Evolutionary conservation across 2,797 vertebrate species (phyloP), one percentile per base, ranked within the genome.

Genomic region (Percopsis omiscomaycus): DNA sequence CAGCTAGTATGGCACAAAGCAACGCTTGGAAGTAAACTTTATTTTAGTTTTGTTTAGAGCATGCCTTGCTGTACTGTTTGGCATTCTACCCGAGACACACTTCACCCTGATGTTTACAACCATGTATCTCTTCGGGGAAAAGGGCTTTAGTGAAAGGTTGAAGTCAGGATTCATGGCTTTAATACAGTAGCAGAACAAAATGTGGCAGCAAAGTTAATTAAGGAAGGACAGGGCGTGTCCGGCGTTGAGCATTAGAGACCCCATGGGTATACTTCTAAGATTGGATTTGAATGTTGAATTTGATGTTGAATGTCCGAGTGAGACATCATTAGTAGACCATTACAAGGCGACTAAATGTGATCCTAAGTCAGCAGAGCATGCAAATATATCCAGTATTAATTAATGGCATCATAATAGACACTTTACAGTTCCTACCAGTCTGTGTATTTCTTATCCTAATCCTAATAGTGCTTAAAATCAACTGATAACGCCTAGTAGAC

Each of bases 281-380:
- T 8, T 12, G 22, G 46, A 14, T 76, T 12, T 60, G 58, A 80
- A 72, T 56, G 57, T 59, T 66, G 77, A 14, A 62, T 60, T 66
- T 59, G 0, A 66, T 73, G 55, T 50, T 16, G 57, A 10, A 55
- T 57, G 37, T 69, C 61, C 30, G 3, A 59, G 64, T 66, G 56
- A 77, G 67, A 59, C 70, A 29, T 79, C 71, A 70, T 77, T 82
- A 71, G 54, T 55, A 0, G 51, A 53, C 32, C 37, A 58, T 77
- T 84, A 69, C 71, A 52, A 16, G 15, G 6, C 45, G 60, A 72
- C 68, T 32, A 53, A 77, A 71, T 13, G n/a, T 55, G 44, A 67
- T 51, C 32, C 63, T 55, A 13, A 73, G 29, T 80, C 64, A 75
- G 77, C 76, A 30, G 27, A 28, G 54, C 58, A 54, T 50, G 6